Evolutionary conservation across 2,888 invertebrate species (phyloP).

Genomic region (Ormyrus labotus): DNA sequence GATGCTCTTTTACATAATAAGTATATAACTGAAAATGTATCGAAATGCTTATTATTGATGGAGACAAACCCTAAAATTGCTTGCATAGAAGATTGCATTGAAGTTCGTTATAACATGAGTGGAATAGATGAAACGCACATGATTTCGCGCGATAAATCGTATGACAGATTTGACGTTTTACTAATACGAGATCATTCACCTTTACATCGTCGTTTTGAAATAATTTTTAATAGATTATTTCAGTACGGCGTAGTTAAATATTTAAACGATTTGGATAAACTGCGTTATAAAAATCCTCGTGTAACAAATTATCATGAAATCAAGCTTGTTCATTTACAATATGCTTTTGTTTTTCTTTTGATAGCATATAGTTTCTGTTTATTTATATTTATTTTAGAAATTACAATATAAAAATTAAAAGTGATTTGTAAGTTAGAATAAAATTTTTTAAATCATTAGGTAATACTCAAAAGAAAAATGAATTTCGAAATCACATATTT

Average conservation of each 20-base stretch:
- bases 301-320: background rate
- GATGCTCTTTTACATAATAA: background rate
- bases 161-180: background rate
- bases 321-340: background rate
- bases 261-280: background rate
- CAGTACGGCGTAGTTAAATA: slow-evolving; percentile 1
- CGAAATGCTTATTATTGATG: slow-evolving; percentile 8
- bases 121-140: background rate
- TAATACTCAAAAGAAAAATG: no score
- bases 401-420: no score
- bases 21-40: background rate
- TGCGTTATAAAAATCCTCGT: background rate
- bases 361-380: background rate
- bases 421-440: no score
- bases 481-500: no score
- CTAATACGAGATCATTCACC: slow-evolving; percentile 24
- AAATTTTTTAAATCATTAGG: no score
- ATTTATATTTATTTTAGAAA: background rate
- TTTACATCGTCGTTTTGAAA: background rate
- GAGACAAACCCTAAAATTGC: background rate
- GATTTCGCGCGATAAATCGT: slow-evolving; percentile 5
- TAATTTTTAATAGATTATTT: background rate
- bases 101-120: background rate
- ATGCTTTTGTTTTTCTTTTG: slow-evolving; percentile 12
- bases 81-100: slow-evolving; percentile 25